Evolutionary conservation across 37 sponge, comb jelly and placozoan species (phyloP), one percentile per base, ranked within the genome.

Genomic region (Crambe crambe): DNA sequence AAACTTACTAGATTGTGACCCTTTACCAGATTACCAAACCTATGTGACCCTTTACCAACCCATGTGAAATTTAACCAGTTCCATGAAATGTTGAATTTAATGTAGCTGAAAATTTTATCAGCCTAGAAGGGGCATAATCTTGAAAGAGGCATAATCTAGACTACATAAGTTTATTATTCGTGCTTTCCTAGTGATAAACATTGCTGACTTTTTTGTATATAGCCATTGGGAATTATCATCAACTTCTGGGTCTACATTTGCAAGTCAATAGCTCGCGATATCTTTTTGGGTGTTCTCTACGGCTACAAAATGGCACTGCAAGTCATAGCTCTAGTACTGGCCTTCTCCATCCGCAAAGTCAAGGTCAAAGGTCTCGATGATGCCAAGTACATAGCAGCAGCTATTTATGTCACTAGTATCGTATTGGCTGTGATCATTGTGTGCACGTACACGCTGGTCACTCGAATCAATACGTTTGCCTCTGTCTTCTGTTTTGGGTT

Each of bases 361-460:
- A 86, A 79, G 54, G 80, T 86, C 39, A 86, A 86, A 43, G 86
- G 86, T 32, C 74, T 86, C 29, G 42, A 86, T 54, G 86, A 86
- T 36, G 62, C 86, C 27, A 79, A 64, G 44, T 86, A 56, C 35
- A 73, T 86, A 17, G 86, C 80, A 36, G 86, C 80, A 41, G 38
- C 59, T 1, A 74, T 86, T 42, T 86, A 86, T 29, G 73, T 86
- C 68, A 86, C 80, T 10, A 80, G 80, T 34, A 70, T 86, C 22
- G 66, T 73, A 34, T 30, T 64, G 75, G 80, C 75, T 12, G 59
- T 74, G n/a, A 73, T 74, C 18, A 80, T 86, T 17, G 54, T 86
- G 22, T 44, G 41, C 51, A 27, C 68, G n/a, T 64, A 63, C 57
- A 54, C 80, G 25, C 59, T 86, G 57, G 30, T 51, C 35, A 40